Base-by-base conservation (phyloP, 2,797 vertebrate genomes). In the Malurus leucopterus region DNA sequence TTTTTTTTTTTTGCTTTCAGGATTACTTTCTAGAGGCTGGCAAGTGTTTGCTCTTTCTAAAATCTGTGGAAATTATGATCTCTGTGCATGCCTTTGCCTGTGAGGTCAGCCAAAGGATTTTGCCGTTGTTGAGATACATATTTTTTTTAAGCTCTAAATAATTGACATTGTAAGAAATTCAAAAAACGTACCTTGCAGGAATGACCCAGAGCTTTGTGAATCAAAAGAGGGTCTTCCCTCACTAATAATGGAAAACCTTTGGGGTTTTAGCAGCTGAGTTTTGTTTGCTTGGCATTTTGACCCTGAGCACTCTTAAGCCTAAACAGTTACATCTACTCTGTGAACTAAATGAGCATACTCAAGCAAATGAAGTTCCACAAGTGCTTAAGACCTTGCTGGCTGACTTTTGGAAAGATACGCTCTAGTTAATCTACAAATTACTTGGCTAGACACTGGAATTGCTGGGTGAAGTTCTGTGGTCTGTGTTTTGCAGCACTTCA, bases 71-170 rank as follows among this genome's bases (percentile, higher is more conserved):
- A 95, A 87, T 91, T 69, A 53, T 91, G 91, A 91, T 89, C 32
- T 70, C 23, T 89, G 38, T 23, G 1, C 36, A 26, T 68, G 53
- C 30, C 38, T 86, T 88, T 4, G 1, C 23, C 20, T 70, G 14
- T 43, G 84, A 91, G 92, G 88, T 95, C 92, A 94, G 91, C 95
- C 92, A 95, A 88, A 92, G 89, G 68, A 84, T 91, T 88, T 94
- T 92, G 61, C 86, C 43, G 38, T 85, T 91, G 43, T 49, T 81
- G 41, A 83, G 49, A 78, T 10, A 5, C 16, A 27, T 73, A 36
- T 51, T 67, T 62, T 81, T 85, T 92, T 92, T 21, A 71, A 85
- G 46, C 14, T 50, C 34, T 67, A 84, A 91, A 59, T 83, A 72
- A 71, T 46, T 47, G 57, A 69, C 15, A 81, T 59, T 41, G 29